A percentile compares a stretch with the other conserved stretches of the same genome.
Conservation (phyloP, 2,113 vertebrate species). For the Myrmecobius fasciatus region DNA sequence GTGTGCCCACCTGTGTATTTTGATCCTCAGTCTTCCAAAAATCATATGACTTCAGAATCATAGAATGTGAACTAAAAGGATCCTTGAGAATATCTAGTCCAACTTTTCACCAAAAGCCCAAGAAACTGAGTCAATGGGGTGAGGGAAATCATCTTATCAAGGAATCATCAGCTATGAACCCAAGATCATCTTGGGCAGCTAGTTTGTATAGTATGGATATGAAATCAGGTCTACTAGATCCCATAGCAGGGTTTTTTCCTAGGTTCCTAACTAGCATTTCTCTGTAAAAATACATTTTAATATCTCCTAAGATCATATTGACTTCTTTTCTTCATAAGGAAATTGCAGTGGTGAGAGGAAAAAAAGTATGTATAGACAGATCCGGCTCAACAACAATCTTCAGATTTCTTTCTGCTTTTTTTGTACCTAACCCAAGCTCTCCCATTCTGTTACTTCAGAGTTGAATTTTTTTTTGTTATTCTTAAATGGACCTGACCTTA, state of each 20-base stretch:
- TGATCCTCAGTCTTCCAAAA: background rate
- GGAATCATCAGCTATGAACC: background rate
- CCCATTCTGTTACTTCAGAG: background rate
- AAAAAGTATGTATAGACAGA: background rate
- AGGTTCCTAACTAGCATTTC: background rate
- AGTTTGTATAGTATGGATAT: background rate
- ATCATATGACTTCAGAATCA: background rate
- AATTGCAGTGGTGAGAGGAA: background rate
- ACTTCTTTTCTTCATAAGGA: background rate
- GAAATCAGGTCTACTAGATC: background rate
- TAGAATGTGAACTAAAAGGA: background rate
- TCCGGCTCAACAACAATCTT: background rate
- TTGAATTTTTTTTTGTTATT: background rate
- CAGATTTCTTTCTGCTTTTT: background rate
- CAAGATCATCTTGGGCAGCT: background rate
- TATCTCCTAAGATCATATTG: background rate
- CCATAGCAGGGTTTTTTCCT: background rate
- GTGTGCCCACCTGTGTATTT: slow-evolving; percentile 57
- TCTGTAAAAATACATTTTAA: background rate
- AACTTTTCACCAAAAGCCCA: slow-evolving; percentile 7
- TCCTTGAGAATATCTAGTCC: background rate
- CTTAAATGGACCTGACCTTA: background rate
- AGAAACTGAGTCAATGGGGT: background rate
- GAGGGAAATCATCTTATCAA: background rate
- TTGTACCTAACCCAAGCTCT: background rate